Conservation (phyloP, 2,113 vertebrate species). For the Phalacrocorax brasilianus region DNA sequence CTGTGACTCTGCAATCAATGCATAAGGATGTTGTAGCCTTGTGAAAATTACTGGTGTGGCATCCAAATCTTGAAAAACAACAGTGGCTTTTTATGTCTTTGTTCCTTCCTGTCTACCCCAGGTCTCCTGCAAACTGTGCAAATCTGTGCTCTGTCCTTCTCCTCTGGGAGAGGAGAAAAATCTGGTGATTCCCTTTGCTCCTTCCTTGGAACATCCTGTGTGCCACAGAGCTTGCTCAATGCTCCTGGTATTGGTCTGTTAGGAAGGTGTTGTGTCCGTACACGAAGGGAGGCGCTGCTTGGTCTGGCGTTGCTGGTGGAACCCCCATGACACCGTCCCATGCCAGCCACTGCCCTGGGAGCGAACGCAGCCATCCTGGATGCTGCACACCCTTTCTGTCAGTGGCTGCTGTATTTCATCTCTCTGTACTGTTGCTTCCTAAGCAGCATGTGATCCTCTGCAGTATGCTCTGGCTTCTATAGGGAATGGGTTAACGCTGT, state of each 20-base stretch:
- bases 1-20: background rate
- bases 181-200: background rate
- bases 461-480: background rate
- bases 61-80: background rate
- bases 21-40: background rate
- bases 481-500: background rate
- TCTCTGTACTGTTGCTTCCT: background rate
- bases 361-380: background rate
- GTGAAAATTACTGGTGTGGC: background rate
- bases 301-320: fast-evolving
- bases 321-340: fast-evolving
- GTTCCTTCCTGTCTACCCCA: background rate
- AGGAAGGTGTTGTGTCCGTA: background rate
- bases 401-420: background rate
- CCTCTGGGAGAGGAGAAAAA: background rate
- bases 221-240: background rate
- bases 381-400: background rate
- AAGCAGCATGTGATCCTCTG: background rate
- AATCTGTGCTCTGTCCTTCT: background rate
- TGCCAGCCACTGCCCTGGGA: fast-evolving
- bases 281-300: background rate
- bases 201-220: background rate
- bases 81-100: background rate
- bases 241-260: background rate
- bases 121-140: background rate